Evolutionary conservation across 2,113 vertebrate species (phyloP).

Genomic region (Drymodes brunneopygia): DNA sequence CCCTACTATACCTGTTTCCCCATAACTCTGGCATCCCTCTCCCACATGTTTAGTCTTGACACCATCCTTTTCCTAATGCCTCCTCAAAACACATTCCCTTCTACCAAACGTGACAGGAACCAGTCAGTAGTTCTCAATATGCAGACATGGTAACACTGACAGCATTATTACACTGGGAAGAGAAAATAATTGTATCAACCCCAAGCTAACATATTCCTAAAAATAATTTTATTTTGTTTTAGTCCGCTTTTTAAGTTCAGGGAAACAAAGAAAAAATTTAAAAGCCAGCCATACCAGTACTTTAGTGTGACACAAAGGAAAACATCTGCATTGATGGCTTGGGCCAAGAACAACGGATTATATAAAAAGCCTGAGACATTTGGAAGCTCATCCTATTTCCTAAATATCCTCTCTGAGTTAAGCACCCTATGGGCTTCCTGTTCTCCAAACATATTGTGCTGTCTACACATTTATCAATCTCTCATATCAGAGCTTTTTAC

Average conservation of each 20-base stretch:
- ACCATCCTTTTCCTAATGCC: background rate
- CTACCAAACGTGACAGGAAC: background rate
- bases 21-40: background rate
- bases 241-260: background rate
- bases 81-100: background rate
- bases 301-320: background rate
- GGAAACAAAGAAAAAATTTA: background rate
- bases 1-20: background rate
- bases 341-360: background rate
- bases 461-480: background rate
- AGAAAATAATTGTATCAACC: background rate
- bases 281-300: background rate
- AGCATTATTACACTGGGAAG: background rate
- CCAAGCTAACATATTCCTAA: background rate
- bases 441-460: background rate
- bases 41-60: background rate
- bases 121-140: background rate
- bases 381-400: background rate
- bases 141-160: background rate
- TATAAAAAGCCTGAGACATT: background rate
- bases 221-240: background rate
- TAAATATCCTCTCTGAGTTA: background rate
- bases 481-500: background rate
- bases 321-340: background rate
- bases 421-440: background rate